These are phyloP conservation scores for Bombus vancouverensis DNA, from an alignment of 1,140 invertebrate genomes.

Conservation along the genomic window DNA sequence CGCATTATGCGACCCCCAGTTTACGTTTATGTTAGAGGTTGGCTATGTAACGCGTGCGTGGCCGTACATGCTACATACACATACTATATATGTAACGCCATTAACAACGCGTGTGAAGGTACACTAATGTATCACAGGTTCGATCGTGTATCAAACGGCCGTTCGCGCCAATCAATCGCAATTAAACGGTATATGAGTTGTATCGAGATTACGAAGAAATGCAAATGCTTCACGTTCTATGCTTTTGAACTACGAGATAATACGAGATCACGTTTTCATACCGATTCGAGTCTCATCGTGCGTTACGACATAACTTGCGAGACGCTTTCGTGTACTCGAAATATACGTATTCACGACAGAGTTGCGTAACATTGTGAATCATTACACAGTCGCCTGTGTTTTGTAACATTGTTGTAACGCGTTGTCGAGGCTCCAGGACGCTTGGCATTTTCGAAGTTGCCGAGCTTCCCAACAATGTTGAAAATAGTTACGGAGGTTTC, in stretches of 20 bases:
- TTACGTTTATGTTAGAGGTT: conserved; percentile 13
- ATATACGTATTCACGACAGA: neutral
- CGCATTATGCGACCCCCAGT: neutral
- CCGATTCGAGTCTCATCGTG: neutral
- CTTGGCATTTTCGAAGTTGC: neutral
- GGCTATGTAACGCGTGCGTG: conserved; percentile 2
- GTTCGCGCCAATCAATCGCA: neutral
- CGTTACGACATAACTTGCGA: neutral
- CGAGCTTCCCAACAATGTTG: neutral
- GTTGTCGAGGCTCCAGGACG: neutral
- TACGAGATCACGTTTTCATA: neutral
- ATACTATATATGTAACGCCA: neutral
- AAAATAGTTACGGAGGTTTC: neutral
- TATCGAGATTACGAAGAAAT: neutral
- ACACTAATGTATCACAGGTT: neutral
- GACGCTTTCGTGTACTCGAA: neutral
- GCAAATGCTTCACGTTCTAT: too few species aligned
- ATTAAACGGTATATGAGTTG: neutral
- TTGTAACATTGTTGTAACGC: neutral
- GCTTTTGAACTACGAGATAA: too few species aligned
- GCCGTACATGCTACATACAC: neutral
- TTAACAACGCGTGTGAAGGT: conserved; percentile 19
- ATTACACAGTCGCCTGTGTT: neutral
- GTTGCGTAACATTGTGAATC: neutral
- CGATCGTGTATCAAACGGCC: neutral